Percentiles rank a stretch among this genome's conserved stretches.
These are phyloP conservation scores for Cataglyphis hispanica DNA, from an alignment of 1,140 invertebrate genomes.

Conservation along the genomic window DNA sequence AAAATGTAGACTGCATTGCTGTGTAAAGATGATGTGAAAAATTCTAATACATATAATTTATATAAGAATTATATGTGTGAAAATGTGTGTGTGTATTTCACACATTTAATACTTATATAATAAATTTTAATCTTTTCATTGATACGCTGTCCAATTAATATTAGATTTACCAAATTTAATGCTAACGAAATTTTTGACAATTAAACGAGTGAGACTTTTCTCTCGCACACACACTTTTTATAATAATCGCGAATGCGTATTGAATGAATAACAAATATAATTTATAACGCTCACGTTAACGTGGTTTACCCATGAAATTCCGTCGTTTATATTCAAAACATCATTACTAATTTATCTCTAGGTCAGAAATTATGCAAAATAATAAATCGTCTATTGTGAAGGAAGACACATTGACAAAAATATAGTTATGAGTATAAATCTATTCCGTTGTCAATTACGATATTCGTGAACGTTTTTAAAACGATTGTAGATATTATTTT, in stretches of 20 bases:
- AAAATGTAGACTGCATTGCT: not conserved
- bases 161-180: not conserved
- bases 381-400: conserved; percentile 39
- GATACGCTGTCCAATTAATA: not conserved
- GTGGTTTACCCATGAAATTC: conserved; percentile 22
- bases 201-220: conserved; percentile 24
- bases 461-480: not conserved
- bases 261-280: conserved; percentile 38
- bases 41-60: not conserved
- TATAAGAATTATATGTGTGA: not conserved
- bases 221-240: conserved; percentile 14
- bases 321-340: conserved; percentile 54
- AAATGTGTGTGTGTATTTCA: not conserved
- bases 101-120: not conserved
- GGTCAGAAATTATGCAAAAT: conserved; percentile 51
- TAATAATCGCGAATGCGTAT: conserved; percentile 26
- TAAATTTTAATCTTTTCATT: not conserved
- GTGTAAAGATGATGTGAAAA: too few relatives aligned
- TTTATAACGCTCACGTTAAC: conserved; percentile 29
- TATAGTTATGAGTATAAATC: conserved; percentile 20
- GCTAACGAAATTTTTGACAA: not conserved
- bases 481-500: conserved; percentile 5
- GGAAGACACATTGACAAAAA: conserved; percentile 37
- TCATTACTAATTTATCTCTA: conserved; percentile 60
- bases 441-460: not conserved